Percentiles rank a stretch among this genome's conserved stretches.
Evolutionary conservation across 2,113 vertebrate genomes (phyloP).

Genomic region (Actinemys pallida): DNA sequence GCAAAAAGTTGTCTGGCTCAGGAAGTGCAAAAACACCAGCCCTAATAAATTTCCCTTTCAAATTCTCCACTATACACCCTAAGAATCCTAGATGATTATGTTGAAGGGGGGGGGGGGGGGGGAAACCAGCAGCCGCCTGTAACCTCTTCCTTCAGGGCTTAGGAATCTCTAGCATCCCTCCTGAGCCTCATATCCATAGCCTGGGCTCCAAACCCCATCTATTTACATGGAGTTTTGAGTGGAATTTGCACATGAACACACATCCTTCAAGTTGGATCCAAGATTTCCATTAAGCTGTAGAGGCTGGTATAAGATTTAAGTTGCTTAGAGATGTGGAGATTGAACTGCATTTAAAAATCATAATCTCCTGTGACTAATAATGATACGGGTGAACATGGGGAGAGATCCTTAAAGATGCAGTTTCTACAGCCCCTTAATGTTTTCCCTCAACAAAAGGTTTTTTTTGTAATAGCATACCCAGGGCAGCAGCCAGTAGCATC

Average conservation of each 20-base stretch:
- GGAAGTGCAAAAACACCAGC: rapidly evolving
- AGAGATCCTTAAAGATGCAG: neutral
- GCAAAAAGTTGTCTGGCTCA: neutral
- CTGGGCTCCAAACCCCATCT: neutral
- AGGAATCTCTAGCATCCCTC: neutral
- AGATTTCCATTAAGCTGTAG: neutral
- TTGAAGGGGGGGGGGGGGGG: rapidly evolving
- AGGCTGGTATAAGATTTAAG: neutral
- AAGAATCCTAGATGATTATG: neutral
- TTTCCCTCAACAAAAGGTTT: neutral
- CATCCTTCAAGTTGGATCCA: neutral
- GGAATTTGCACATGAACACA: neutral
- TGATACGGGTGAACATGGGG: neutral
- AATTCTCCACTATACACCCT: neutral
- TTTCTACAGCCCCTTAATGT: neutral
- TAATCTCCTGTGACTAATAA: neutral
- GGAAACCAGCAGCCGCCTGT: neutral
- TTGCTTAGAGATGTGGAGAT: neutral
- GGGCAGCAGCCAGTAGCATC: neutral
- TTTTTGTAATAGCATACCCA: neutral
- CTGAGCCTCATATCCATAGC: neutral
- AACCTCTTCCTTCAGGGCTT: neutral
- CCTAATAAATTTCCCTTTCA: neutral
- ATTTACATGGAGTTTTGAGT: neutral
- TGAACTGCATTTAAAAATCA: neutral